Percentiles rank a stretch among this genome's conserved stretches.
phyloP scores from a whole-genome alignment of 2,888 invertebrate genomes.

The Fragum whitleyi region DNA sequence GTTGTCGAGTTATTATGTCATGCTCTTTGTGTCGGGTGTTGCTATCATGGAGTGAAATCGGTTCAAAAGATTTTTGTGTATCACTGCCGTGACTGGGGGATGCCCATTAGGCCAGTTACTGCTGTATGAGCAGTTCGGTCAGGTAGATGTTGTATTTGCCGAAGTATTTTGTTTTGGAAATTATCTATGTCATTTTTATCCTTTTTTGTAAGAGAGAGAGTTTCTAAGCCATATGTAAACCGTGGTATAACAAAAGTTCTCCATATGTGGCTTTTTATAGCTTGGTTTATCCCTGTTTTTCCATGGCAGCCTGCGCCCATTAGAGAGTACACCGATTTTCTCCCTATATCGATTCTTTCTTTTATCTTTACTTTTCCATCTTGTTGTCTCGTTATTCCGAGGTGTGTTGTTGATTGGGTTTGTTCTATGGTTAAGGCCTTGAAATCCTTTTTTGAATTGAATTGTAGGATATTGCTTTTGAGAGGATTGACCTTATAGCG shows the following conservation, averaged over 20 bases:
- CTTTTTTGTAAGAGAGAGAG: background rate
- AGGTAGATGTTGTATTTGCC: background rate
- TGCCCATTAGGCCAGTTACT: background rate
- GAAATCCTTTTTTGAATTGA: background rate
- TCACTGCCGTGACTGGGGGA: slow-evolving; percentile 10
- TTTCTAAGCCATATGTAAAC: slow-evolving; percentile 15
- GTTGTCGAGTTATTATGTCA: background rate
- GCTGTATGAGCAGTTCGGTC: background rate
- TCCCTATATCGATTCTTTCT: background rate
- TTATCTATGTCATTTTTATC: background rate
- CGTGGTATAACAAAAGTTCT: slow-evolving; percentile 11
- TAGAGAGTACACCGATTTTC: slow-evolving; percentile 6
- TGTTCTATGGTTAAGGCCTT: background rate
- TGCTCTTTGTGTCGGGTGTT: background rate
- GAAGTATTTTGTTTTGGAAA: background rate
- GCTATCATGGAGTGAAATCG: background rate
- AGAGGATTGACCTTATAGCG: background rate
- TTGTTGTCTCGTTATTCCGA: slow-evolving; percentile 5
- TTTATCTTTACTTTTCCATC: background rate
- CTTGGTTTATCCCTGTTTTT: background rate
- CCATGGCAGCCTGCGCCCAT: slow-evolving; percentile 10
- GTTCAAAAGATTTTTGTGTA: slow-evolving; percentile 16
- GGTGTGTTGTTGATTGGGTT: background rate
- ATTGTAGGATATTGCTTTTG: background rate
- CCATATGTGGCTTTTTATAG: slow-evolving; percentile 1